Evolutionary conservation across 1,140 invertebrate species (phyloP).

Genomic region (Lordiphosa clarofinis): DNA sequence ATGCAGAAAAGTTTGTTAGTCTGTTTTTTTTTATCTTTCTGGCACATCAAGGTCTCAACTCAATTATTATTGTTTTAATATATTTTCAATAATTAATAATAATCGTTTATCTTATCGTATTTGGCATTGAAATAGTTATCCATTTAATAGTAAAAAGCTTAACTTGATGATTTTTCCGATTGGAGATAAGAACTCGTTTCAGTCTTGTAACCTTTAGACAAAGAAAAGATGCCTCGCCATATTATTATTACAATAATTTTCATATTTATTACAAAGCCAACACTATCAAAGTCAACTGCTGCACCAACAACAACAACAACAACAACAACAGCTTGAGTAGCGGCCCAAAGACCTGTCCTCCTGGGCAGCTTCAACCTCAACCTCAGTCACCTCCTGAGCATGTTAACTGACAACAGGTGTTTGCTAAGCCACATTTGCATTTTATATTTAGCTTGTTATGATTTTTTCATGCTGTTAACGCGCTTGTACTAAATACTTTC

Average conservation of each 20-base stretch:
- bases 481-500: constrained; percentile 67
- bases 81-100: no score
- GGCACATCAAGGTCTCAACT: no score
- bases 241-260: constrained; percentile 40
- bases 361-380: constrained; percentile 19
- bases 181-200: constrained; percentile 13
- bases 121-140: no score
- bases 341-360: constrained; percentile 19
- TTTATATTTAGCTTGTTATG: constrained; percentile 43
- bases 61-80: no score
- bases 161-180: constrained; percentile 11
- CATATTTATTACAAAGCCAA: constrained; percentile 38
- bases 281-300: constrained; percentile 23
- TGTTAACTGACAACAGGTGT: constrained; percentile 65
- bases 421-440: constrained; percentile 61
- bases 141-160: no score
- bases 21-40: no score
- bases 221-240: constrained; percentile 5
- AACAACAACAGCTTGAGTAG: constrained; percentile 23
- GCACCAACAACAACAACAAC: constrained; percentile 23
- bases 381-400: constrained; percentile 9
- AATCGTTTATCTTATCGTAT: no score
- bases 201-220: constrained; percentile 5
- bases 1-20: no score
- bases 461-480: constrained; percentile 49